Conservation (phyloP, 2,888 invertebrate genomes). For the Amphipoea oculea region DNA sequence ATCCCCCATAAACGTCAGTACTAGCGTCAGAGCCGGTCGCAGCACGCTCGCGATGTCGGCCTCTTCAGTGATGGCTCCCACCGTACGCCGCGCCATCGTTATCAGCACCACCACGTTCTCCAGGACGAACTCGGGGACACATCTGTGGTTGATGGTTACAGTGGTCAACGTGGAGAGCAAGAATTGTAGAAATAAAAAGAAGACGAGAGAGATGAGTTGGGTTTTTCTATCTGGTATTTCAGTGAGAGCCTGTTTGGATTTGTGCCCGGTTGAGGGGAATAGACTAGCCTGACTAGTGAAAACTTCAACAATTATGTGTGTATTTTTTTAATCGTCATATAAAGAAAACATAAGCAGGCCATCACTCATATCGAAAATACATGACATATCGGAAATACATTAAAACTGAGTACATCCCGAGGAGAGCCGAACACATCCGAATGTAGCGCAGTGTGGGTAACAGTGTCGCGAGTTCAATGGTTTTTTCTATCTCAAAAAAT, state of each 20-base stretch:
- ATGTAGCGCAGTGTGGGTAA: too few relatives aligned
- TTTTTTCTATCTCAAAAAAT: too few relatives aligned
- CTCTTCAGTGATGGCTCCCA: slow-evolving; percentile 90
- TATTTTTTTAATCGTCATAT: too few relatives aligned
- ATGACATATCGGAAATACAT: too few relatives aligned
- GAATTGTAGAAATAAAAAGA: not conserved
- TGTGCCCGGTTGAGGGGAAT: not conserved
- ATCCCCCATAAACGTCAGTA: slow-evolving; percentile 97
- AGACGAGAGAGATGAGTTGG: not conserved
- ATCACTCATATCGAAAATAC: too few relatives aligned
- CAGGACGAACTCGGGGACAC: slow-evolving; percentile 97
- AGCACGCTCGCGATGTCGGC: slow-evolving; percentile 92
- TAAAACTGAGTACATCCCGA: too few relatives aligned
- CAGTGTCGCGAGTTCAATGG: too few relatives aligned
- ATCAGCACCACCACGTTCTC: slow-evolving; percentile 96
- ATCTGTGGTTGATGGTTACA: slow-evolving; percentile 84
- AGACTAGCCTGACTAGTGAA: not conserved
- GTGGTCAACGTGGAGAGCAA: not conserved
- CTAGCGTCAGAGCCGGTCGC: slow-evolving; percentile 93
- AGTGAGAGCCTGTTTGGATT: not conserved
- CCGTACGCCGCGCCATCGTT: slow-evolving; percentile 93
- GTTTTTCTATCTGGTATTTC: not conserved
- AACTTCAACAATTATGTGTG: too few relatives aligned
- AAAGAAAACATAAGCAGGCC: too few relatives aligned
- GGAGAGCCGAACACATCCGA: too few relatives aligned